Percentiles rank a stretch among this genome's conserved stretches.
Evolutionary conservation across 2,888 invertebrate genomes (phyloP).

Genomic region (Troilus luridus): DNA sequence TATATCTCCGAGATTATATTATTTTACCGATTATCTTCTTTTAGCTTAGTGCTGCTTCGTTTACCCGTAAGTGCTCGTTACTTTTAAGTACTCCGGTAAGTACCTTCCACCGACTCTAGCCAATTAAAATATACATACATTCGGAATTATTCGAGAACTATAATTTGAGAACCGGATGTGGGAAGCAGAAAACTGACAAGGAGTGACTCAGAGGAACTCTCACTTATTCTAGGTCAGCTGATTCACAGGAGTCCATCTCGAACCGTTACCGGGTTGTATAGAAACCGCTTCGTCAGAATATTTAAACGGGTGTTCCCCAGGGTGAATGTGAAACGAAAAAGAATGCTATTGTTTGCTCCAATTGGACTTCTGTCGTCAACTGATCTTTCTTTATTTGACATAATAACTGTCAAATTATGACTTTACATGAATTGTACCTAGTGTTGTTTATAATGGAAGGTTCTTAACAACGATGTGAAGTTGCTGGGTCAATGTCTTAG

Average conservation of each 20-base stretch:
- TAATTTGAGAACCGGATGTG: constrained; percentile 6
- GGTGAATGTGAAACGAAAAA: not conserved
- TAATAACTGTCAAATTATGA: not conserved
- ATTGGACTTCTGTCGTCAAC: not conserved
- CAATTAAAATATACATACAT: not conserved
- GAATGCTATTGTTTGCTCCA: not conserved
- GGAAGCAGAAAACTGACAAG: constrained; percentile 19
- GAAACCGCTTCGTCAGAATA: not conserved
- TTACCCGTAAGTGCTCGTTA: too few species aligned
- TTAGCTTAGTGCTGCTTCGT: too few species aligned
- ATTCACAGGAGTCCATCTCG: constrained; percentile 3
- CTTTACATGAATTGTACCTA: not conserved
- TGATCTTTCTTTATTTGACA: not conserved
- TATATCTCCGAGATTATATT: too few species aligned
- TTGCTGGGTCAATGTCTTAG: too few species aligned
- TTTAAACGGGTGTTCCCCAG: not conserved
- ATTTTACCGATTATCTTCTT: too few species aligned
- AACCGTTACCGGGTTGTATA: not conserved
- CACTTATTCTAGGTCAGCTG: constrained; percentile 46
- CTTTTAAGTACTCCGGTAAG: too few species aligned
- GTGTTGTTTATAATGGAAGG: too few species aligned
- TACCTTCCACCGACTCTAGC: too few species aligned
- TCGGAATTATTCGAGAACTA: not conserved
- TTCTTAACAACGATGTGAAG: too few species aligned
- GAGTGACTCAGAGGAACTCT: constrained; percentile 15